Percentiles rank a stretch among this genome's conserved stretches.
These are phyloP conservation scores for Eilema sororculum DNA, from an alignment of 2,888 invertebrate genomes.

Conservation along the genomic window DNA sequence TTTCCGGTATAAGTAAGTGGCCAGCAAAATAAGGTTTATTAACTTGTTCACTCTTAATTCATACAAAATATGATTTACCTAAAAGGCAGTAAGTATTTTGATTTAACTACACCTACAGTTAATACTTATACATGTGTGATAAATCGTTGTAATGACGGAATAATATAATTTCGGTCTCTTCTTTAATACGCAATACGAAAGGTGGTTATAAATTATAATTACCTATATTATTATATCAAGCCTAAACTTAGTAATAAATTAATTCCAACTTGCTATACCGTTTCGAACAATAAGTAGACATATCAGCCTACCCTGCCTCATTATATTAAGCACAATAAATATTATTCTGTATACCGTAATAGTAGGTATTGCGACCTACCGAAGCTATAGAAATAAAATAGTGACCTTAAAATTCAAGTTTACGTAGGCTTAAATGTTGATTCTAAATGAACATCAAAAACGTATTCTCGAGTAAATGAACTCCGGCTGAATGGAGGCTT, in stretches of 20 bases:
- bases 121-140: background rate
- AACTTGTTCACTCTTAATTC: slow-evolving; percentile 34
- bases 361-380: no score
- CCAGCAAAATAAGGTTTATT: slow-evolving; percentile 63
- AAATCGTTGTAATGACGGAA: background rate
- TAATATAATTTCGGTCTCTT: no score
- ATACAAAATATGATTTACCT: slow-evolving; percentile 43
- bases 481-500: slow-evolving; percentile 52
- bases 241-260: no score
- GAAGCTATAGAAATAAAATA: slow-evolving; percentile 8
- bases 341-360: background rate
- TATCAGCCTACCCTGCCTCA: background rate
- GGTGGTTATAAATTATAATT: no score
- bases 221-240: no score
- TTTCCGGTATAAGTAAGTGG: slow-evolving; percentile 67
- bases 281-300: no score
- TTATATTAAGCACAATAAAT: background rate
- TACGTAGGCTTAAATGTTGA: slow-evolving; percentile 38
- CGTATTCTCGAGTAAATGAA: slow-evolving; percentile 57
- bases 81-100: slow-evolving; percentile 3
- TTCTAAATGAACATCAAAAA: slow-evolving; percentile 53
- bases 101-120: no score
- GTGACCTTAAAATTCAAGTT: slow-evolving; percentile 19
- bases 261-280: no score
- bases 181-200: no score